A percentile compares a stretch with the other conserved stretches of the same genome.
Evolutionary conservation across 2,797 vertebrate genomes (phyloP).

Genomic region (Scolopax bukidnonensis): DNA sequence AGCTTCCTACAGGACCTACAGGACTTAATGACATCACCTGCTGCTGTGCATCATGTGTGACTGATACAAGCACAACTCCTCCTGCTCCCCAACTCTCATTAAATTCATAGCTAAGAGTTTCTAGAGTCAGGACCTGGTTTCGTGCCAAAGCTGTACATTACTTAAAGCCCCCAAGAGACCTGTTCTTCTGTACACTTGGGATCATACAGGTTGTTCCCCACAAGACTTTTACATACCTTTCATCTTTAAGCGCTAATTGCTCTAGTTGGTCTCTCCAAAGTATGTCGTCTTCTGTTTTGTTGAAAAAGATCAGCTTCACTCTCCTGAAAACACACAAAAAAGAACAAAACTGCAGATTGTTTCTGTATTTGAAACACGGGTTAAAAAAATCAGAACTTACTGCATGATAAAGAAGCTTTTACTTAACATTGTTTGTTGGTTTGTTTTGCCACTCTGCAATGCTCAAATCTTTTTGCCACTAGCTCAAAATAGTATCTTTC

Average conservation of each 20-base stretch:
- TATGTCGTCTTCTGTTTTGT: slow-evolving; percentile 90
- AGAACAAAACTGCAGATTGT: background rate
- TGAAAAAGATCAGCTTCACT: slow-evolving; percentile 91
- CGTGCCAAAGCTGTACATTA: background rate
- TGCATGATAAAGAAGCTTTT: background rate
- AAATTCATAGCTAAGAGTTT: background rate
- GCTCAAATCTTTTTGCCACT: background rate
- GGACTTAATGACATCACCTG: background rate
- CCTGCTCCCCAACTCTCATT: background rate
- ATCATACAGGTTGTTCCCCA: background rate
- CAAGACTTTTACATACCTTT: slow-evolving; percentile 79
- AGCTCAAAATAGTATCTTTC: background rate
- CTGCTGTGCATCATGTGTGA: background rate
- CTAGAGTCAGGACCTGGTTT: background rate
- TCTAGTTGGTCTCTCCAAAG: slow-evolving; percentile 89
- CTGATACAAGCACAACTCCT: background rate
- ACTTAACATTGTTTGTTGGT: background rate
- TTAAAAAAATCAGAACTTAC: background rate
- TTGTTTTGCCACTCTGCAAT: background rate
- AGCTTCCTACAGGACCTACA: background rate
- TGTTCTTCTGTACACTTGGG: background rate
- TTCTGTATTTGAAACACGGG: background rate
- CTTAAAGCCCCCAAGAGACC: background rate
- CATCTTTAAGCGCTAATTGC: slow-evolving; percentile 80
- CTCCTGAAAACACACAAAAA: slow-evolving; percentile 74